Conservation (phyloP, 2,797 vertebrate genomes). For the Dipus sagitta region DNA sequence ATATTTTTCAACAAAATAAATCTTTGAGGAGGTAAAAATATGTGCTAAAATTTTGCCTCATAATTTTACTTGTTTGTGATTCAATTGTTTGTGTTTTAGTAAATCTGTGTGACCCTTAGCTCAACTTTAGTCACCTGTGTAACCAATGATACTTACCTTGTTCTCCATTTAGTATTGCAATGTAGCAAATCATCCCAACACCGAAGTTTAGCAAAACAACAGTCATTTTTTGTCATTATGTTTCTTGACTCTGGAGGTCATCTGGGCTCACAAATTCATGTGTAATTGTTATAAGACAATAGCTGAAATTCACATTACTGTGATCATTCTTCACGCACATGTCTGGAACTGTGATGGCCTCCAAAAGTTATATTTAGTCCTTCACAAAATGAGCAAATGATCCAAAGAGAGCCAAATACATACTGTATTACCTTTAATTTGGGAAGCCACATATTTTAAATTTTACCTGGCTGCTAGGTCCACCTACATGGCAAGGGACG, state of each 20-base stretch:
- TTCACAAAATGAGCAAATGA: neutral
- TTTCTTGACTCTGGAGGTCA: neutral
- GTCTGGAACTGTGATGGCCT: neutral
- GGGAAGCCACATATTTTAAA: neutral
- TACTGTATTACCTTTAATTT: neutral
- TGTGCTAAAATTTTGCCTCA: constrained; percentile 15
- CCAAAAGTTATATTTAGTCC: neutral
- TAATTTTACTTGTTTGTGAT: constrained; percentile 23
- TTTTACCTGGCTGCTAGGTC: neutral
- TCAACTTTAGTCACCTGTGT: neutral
- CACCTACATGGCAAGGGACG: neutral
- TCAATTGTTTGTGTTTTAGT: neutral
- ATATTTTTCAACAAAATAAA: neutral
- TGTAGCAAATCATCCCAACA: neutral
- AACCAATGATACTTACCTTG: neutral
- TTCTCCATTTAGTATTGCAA: neutral
- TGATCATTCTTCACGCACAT: neutral
- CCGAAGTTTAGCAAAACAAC: neutral
- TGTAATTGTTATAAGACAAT: neutral
- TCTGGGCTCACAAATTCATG: neutral
- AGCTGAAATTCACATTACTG: neutral
- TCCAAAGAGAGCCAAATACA: neutral
- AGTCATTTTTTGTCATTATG: neutral
- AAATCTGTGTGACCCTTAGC: neutral
- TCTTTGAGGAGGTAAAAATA: neutral